A percentile compares a stretch with the other conserved stretches of the same genome.
These are phyloP conservation scores for Charaxes varanes DNA, from an alignment of 1,140 invertebrate genomes.

Conservation along the genomic window DNA sequence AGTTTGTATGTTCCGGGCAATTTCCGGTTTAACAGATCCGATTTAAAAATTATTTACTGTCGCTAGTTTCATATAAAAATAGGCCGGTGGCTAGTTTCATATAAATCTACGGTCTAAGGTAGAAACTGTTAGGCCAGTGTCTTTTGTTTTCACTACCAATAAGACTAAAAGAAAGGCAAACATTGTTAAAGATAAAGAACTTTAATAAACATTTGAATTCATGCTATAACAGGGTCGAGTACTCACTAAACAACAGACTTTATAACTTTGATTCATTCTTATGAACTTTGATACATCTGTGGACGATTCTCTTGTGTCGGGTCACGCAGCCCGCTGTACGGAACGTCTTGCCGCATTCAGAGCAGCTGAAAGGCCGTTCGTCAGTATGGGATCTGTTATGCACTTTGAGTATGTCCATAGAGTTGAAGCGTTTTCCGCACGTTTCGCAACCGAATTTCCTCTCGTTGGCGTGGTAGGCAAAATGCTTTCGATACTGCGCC, in stretches of 20 bases:
- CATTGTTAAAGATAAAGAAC: constrained; percentile 19
- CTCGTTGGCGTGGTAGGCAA: constrained; percentile 65
- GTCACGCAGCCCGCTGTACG: constrained; percentile 65
- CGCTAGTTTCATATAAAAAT: no score
- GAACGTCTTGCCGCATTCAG: constrained; percentile 73
- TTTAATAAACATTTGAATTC: constrained; percentile 31
- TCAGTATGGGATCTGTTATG: constrained; percentile 85
- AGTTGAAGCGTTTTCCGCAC: constrained; percentile 73
- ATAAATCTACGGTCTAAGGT: no score
- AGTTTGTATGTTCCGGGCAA: no score
- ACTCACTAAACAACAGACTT: constrained; percentile 24
- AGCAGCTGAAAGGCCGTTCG: constrained; percentile 77
- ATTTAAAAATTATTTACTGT: no score
- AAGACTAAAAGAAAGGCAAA: constrained; percentile 13
- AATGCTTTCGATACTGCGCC: constrained; percentile 59
- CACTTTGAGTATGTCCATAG: constrained; percentile 76
- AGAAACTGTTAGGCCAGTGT: no score
- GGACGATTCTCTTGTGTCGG: constrained; percentile 61
- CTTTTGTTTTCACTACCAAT: no score
- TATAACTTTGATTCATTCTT: constrained; percentile 28
- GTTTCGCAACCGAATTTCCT: constrained; percentile 70
- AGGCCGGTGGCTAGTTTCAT: no score
- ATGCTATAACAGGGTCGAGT: constrained; percentile 27
- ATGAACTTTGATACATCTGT: constrained; percentile 25
- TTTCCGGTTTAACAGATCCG: no score